phyloP scores from a whole-genome alignment of 2,113 vertebrate genomes.

The Vimba vimba region DNA sequence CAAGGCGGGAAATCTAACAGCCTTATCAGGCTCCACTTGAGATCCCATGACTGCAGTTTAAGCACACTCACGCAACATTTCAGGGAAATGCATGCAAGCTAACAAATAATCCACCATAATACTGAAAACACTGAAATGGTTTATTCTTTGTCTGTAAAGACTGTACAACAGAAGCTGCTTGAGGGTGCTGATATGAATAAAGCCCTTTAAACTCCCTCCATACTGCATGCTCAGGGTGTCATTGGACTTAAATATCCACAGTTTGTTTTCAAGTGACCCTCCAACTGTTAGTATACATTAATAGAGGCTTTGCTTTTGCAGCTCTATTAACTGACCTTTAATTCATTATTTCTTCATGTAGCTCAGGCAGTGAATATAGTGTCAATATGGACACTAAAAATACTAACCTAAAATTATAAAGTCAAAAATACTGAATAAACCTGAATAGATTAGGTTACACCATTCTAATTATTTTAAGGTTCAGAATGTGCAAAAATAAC shows the following conservation, averaged over 20 bases:
- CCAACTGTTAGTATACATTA: neutral
- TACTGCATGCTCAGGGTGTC: conserved; percentile 1
- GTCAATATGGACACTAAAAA: neutral
- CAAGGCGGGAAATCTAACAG: neutral
- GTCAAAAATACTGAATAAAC: too few relatives aligned
- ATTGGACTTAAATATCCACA: conserved; percentile 36
- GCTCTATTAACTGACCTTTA: neutral
- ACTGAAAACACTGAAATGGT: neutral
- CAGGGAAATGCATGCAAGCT: neutral
- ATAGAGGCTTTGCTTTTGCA: conserved; percentile 6
- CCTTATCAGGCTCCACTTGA: neutral
- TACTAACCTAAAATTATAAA: too few relatives aligned
- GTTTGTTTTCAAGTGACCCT: conserved; percentile 15
- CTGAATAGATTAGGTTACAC: too few relatives aligned
- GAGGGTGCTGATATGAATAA: neutral
- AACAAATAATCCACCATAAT: neutral
- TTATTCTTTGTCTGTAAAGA: neutral
- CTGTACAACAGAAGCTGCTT: neutral
- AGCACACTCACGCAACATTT: neutral
- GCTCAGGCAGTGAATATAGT: neutral
- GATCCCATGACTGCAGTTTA: neutral
- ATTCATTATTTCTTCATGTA: neutral
- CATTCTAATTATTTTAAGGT: too few relatives aligned
- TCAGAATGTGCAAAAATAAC: too few relatives aligned
- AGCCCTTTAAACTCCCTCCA: neutral